Evolutionary conservation across 2,113 vertebrate genomes (phyloP).

Genomic region (Hirundichthys speculiger): DNA sequence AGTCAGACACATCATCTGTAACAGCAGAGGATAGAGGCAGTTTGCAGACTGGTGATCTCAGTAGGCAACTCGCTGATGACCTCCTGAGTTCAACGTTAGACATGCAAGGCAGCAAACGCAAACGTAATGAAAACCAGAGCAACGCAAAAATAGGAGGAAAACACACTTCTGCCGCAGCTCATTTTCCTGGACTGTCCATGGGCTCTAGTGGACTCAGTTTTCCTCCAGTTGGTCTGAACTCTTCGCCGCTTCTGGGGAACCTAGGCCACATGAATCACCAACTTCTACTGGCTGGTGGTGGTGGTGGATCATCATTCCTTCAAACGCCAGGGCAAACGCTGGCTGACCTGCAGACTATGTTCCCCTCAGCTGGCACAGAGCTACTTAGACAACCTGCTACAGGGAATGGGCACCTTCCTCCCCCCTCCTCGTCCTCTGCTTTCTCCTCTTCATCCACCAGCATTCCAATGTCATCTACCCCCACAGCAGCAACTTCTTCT

Average conservation of each 20-base stretch:
- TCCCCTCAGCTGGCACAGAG: constrained; percentile 89
- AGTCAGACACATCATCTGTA: constrained; percentile 46
- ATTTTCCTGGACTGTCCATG: constrained; percentile 86
- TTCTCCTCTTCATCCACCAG: constrained; percentile 87
- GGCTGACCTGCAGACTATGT: constrained; percentile 91
- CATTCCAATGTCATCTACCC: constrained; percentile 84
- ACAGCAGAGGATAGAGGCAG: constrained; percentile 39
- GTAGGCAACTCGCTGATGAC: constrained; percentile 74
- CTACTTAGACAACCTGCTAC: constrained; percentile 69
- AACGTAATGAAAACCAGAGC: constrained; percentile 82
- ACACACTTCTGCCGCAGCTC: constrained; percentile 79
- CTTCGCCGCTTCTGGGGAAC: constrained; percentile 88
- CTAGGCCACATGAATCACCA: constrained; percentile 89
- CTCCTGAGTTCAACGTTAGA: constrained; percentile 82
- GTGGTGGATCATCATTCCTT: constrained; percentile 86
- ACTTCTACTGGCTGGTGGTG: constrained; percentile 85
- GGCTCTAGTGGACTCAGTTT: constrained; percentile 85
- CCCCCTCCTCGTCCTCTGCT: constrained; percentile 75
- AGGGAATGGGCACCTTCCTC: constrained; percentile 68
- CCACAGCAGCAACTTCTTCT: constrained; percentile 85
- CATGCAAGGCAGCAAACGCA: constrained; percentile 87
- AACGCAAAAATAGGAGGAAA: constrained; percentile 84
- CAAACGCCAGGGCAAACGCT: constrained; percentile 89
- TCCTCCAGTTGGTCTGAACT: constrained; percentile 90
- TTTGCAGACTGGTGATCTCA: constrained; percentile 60